phyloP scores from a whole-genome alignment of 2,888 invertebrate genomes.

The Cephonodes hylas region DNA sequence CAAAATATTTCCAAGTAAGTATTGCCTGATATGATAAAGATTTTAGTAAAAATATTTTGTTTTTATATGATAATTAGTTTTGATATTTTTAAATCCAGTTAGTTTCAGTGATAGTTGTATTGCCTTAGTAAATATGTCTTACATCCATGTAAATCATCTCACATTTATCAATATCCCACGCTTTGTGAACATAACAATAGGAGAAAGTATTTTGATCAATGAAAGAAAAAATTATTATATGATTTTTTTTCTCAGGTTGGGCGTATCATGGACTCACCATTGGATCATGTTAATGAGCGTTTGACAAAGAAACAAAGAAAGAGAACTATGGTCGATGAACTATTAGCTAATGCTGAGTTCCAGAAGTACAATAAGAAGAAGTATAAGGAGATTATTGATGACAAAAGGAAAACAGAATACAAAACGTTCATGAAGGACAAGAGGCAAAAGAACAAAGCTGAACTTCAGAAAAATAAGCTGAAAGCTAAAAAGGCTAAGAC shows the following conservation, averaged over 20 bases:
- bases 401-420: slow-evolving; percentile 85
- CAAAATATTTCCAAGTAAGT: slow-evolving; percentile 95
- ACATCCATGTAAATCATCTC: no score
- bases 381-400: slow-evolving; percentile 88
- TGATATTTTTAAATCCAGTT: no score
- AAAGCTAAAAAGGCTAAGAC: slow-evolving; percentile 45
- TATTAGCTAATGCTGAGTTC: slow-evolving; percentile 93
- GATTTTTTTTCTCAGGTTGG: slow-evolving; percentile 81
- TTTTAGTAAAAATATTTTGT: no score
- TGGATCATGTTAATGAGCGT: slow-evolving; percentile 93
- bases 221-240: no score
- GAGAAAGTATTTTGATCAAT: no score
- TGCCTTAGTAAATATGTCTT: no score
- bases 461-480: slow-evolving; percentile 62
- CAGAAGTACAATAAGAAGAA: slow-evolving; percentile 90
- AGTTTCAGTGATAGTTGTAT: no score
- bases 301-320: slow-evolving; percentile 93
- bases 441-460: slow-evolving; percentile 83
- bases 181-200: no score
- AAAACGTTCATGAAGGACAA: slow-evolving; percentile 89
- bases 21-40: no score
- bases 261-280: slow-evolving; percentile 89
- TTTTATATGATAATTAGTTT: no score
- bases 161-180: no score
- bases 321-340: slow-evolving; percentile 94